These are phyloP conservation scores for Melolontha melolontha DNA, from an alignment of 2,888 invertebrate genomes.

Conservation along the genomic window DNA sequence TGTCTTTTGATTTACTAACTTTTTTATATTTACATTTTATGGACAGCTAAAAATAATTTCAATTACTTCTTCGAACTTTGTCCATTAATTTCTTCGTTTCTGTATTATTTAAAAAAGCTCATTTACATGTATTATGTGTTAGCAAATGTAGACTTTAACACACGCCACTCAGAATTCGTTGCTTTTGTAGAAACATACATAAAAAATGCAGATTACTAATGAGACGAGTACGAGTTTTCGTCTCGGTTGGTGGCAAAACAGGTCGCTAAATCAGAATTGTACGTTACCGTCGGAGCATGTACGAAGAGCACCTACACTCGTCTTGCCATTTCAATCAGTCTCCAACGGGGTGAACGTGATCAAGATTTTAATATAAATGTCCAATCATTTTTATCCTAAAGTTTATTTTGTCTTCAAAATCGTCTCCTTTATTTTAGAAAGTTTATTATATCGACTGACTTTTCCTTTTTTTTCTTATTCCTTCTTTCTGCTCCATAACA, in stretches of 20 bases:
- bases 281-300: constrained; percentile 33
- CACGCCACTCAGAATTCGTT: too few species aligned
- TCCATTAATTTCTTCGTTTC: too few species aligned
- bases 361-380: constrained; percentile 47
- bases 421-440: constrained; percentile 45
- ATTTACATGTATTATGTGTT: too few species aligned
- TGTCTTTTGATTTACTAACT: too few species aligned
- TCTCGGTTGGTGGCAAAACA: constrained; percentile 47
- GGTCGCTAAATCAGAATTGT: constrained; percentile 46
- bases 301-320: constrained; percentile 34
- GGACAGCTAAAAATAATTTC: too few species aligned
- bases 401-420: constrained; percentile 43
- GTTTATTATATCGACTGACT: constrained; percentile 26
- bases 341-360: constrained; percentile 46
- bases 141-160: too few species aligned
- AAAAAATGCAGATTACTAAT: constrained; percentile 39
- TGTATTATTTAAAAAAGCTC: too few species aligned
- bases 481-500: constrained; percentile 10
- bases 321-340: constrained; percentile 47
- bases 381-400: constrained; percentile 44
- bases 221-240: constrained; percentile 43
- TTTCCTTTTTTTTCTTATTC: constrained; percentile 25
- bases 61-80: too few species aligned
- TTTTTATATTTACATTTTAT: too few species aligned
- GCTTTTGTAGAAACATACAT: too few species aligned